phyloP scores from a whole-genome alignment of 2,888 invertebrate species.

The Mechanitis mazaeus region DNA sequence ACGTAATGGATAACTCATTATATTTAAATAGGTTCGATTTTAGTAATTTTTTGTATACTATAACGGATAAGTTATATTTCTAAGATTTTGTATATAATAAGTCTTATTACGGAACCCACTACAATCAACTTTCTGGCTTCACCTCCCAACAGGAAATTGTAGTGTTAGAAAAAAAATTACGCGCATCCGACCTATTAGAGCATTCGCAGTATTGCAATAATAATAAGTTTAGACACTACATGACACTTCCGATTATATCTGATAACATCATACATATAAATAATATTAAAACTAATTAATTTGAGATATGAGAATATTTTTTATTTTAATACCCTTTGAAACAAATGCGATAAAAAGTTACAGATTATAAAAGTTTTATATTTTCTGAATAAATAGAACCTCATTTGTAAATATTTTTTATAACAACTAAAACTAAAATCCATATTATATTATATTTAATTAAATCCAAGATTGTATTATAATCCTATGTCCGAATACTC shows the following conservation, averaged over 20 bases:
- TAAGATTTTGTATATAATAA: not conserved
- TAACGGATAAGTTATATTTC: too few relatives aligned
- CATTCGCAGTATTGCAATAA: slow-evolving; percentile 62
- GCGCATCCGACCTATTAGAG: slow-evolving; percentile 56
- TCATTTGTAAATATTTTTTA: too few relatives aligned
- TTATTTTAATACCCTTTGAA: too few relatives aligned
- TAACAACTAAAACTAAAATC: too few relatives aligned
- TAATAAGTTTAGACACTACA: slow-evolving; percentile 51
- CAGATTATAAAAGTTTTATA: too few relatives aligned
- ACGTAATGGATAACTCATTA: slow-evolving; percentile 2
- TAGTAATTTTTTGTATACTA: too few relatives aligned
- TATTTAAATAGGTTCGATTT: too few relatives aligned
- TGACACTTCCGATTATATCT: slow-evolving; percentile 23
- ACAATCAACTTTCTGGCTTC: slow-evolving; percentile 1
- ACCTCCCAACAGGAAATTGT: slow-evolving; percentile 56
- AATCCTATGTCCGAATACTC: not conserved
- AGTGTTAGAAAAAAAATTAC: slow-evolving; percentile 71
- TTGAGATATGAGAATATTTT: too few relatives aligned
- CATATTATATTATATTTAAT: too few relatives aligned
- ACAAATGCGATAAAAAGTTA: too few relatives aligned
- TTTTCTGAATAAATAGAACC: too few relatives aligned
- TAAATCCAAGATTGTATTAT: not conserved
- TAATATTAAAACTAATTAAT: not conserved
- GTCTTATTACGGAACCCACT: slow-evolving; percentile 28
- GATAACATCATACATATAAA: not conserved